Evolutionary conservation across 2,113 vertebrate genomes (phyloP), one percentile per base, ranked within the genome.

Genomic region (Craseonycteris thonglongyai): DNA sequence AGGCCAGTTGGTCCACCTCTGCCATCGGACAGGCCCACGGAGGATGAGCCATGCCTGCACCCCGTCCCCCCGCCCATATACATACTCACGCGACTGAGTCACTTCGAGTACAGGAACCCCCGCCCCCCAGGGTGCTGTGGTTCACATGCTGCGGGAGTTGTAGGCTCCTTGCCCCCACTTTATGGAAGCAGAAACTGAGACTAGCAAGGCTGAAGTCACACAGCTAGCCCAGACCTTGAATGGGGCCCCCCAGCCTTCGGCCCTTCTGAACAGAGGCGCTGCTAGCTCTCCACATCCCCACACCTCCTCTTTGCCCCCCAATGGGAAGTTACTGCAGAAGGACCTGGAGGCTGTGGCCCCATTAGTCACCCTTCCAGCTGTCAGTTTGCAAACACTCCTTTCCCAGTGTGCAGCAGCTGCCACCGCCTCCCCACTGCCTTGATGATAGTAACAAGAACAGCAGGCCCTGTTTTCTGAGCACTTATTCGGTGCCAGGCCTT

Each of bases 341-440:
- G 91, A 74, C 7, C 40, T 0, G 38, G 95, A 76, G 95, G 93
- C 95, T 93, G 88, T 24, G 16, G 61, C 6, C 0, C 47, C 3
- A 7, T 95, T 80, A 97, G 94, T 96, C 96, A 96, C 82, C 86
- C 95, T 78, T 78, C 83, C 40, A 86, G 96, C 95, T 96, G 93
- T 95, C 97, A 95, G 96, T 96, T 88, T 97, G 96, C 96, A 96
- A 97, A 96, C 95, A 96, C 69, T 91, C 88, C 45, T 87, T 86
- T 91, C 92, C 69, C 2, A 33, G 95, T 89, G 96, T 86, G 88
- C 94, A 96, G 96, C 97, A 95, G 95, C 90, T 0, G 65, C 72
- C 0, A 4, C 94, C 40, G 4, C 91, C 96, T 95, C 91, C 82
- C 94, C 51, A 30, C 58, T 38, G 74, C 95, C 94, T 81, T 45